Conservation (phyloP, 1,140 invertebrate genomes). For the Neomicropteryx cornuta region DNA sequence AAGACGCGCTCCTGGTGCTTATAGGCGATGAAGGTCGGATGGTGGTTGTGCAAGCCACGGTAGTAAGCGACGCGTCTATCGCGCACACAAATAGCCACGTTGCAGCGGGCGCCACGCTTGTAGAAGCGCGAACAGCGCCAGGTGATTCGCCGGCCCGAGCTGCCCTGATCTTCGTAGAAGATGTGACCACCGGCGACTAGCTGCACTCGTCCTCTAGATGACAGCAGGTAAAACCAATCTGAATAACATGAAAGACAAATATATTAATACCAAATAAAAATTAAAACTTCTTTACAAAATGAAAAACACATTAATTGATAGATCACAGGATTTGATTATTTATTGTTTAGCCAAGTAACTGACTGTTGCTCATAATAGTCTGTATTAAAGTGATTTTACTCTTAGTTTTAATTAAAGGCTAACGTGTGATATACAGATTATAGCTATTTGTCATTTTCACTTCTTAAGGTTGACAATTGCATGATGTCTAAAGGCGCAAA, state of each 20-base stretch:
- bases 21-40: constrained; percentile 9
- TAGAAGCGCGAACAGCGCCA: constrained; percentile 14
- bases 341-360: too few species aligned
- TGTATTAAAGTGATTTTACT: too few species aligned
- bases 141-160: constrained; percentile 11
- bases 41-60: constrained; percentile 12
- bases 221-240: constrained; percentile 15
- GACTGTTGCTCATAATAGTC: too few species aligned
- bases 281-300: too few species aligned
- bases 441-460: too few species aligned
- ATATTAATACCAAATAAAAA: too few species aligned
- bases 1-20: constrained; percentile 10
- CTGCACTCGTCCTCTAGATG: constrained; percentile 11
- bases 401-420: too few species aligned
- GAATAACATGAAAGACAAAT: constrained; percentile 2
- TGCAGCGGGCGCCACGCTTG: constrained; percentile 10
- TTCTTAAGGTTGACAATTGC: too few species aligned
- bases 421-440: too few species aligned
- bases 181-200: constrained; percentile 12
- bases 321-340: too few species aligned
- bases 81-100: constrained; percentile 11
- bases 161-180: constrained; percentile 13
- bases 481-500: too few species aligned
- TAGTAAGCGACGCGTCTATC: constrained; percentile 10
- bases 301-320: too few species aligned